These are phyloP conservation scores for Protodeltote pygarga DNA, from an alignment of 2,888 invertebrate genomes.

Conservation along the genomic window DNA sequence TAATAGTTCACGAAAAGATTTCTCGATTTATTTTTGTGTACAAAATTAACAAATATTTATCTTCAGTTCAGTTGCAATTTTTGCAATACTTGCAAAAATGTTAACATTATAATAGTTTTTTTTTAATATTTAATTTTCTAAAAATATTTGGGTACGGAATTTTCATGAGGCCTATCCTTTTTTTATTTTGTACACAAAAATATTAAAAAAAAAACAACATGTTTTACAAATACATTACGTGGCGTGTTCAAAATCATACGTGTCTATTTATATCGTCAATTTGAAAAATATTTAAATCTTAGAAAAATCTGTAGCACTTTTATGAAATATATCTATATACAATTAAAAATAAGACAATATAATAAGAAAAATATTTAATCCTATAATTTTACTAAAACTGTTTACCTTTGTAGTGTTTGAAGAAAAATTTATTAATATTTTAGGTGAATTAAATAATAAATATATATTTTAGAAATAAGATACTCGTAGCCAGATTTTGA, in stretches of 20 bases:
- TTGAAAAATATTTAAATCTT: conserved; percentile 20
- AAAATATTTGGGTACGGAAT: too few relatives aligned
- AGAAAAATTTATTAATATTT: conserved; percentile 23
- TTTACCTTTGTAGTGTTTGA: conserved; percentile 40
- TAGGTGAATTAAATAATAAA: conserved; percentile 25
- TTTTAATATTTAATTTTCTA: background rate
- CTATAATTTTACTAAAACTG: conserved; percentile 34
- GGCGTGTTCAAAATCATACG: conserved; percentile 28
- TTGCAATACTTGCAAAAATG: too few relatives aligned
- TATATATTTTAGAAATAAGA: conserved; percentile 35
- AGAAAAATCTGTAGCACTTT: conserved; percentile 22
- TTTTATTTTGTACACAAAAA: conserved; percentile 13
- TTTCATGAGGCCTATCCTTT: too few relatives aligned
- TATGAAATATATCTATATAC: conserved; percentile 31
- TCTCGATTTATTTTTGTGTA: conserved; percentile 6
- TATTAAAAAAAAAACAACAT: background rate
- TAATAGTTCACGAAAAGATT: conserved; percentile 1
- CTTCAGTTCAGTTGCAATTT: background rate
- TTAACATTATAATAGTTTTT: too few relatives aligned
- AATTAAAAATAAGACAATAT: conserved; percentile 32
- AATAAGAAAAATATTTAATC: conserved; percentile 26
- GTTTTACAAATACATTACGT: conserved; percentile 4
- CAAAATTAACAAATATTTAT: background rate
- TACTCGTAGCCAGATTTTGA: conserved; percentile 46
- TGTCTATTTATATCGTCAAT: conserved; percentile 44